Evolutionary conservation across 92 coral and sea anemone genomes (phyloP).

Genomic region (Phenganax subtilis): DNA sequence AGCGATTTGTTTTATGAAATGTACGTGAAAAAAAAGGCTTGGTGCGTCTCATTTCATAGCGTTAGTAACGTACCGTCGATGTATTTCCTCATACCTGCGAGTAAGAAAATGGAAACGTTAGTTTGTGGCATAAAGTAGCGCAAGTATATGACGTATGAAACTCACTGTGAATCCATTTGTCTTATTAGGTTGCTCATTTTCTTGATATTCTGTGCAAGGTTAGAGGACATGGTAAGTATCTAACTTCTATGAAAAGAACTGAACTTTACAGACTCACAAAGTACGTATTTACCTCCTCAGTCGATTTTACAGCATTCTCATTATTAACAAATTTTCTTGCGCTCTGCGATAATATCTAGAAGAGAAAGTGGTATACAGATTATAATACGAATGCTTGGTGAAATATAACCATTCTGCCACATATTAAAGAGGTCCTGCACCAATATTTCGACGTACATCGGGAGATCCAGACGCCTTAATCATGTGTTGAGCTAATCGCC

Average conservation of each 20-base stretch:
- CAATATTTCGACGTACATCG: constrained; percentile 19
- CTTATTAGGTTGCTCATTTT: constrained; percentile 19
- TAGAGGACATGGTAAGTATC: background rate
- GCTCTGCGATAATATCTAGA: constrained; percentile 25
- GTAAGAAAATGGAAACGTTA: background rate
- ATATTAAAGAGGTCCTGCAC: background rate
- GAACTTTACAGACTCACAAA: background rate
- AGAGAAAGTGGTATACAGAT: background rate
- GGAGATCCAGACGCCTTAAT: constrained; percentile 24
- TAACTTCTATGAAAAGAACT: background rate
- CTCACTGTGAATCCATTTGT: constrained; percentile 41
- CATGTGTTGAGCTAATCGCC: constrained; percentile 33
- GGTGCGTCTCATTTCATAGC: background rate
- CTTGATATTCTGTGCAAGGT: constrained; percentile 15
- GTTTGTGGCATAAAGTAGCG: background rate
- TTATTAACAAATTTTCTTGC: constrained; percentile 26
- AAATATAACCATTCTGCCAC: background rate
- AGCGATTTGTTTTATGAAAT: background rate
- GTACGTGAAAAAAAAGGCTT: background rate
- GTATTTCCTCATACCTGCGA: constrained; percentile 28
- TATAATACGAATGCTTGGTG: too few species aligned
- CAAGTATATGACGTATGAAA: background rate
- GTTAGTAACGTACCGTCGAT: constrained; percentile 19
- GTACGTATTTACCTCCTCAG: constrained; percentile 28
- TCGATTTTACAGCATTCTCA: constrained; percentile 28